Conservation (phyloP, 2,888 invertebrate genomes). For the Homarus gammarus region DNA sequence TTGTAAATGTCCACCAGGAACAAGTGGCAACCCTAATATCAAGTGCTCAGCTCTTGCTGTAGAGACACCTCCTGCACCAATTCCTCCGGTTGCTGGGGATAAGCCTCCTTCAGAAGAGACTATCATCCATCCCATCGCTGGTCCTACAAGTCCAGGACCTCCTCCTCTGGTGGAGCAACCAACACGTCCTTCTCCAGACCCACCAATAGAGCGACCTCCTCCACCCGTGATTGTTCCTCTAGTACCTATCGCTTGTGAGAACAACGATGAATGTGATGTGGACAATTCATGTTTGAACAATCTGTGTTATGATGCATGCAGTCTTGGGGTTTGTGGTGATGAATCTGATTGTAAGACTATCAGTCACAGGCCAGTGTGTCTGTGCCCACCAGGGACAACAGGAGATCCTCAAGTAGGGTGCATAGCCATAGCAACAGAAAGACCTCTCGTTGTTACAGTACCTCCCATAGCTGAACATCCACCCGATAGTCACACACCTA, state of each 20-base stretch:
- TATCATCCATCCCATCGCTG: conserved; percentile 20
- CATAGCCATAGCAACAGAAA: conserved; percentile 82
- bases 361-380: conserved; percentile 85
- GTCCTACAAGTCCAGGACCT: conserved; percentile 31
- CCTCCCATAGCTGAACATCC: neutral
- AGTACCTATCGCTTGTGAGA: conserved; percentile 56
- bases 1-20: conserved; percentile 92
- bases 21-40: conserved; percentile 88
- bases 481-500: neutral
- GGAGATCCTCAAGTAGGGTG: conserved; percentile 83
- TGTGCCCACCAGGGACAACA: conserved; percentile 86
- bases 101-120: neutral
- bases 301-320: conserved; percentile 72
- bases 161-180: conserved; percentile 26
- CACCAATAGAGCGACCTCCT: conserved; percentile 27
- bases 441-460: neutral
- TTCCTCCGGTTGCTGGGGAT: conserved; percentile 37
- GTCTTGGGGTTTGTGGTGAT: conserved; percentile 85
- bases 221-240: conserved; percentile 27
- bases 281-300: conserved; percentile 70
- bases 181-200: conserved; percentile 13
- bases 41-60: conserved; percentile 67
- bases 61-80: conserved; percentile 13
- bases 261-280: conserved; percentile 56
- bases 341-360: conserved; percentile 87